Evolutionary conservation across 53 echinoderm and acorn worm species (phyloP), one percentile per base, ranked within the genome.

Genomic region (Arbacia lixula): DNA sequence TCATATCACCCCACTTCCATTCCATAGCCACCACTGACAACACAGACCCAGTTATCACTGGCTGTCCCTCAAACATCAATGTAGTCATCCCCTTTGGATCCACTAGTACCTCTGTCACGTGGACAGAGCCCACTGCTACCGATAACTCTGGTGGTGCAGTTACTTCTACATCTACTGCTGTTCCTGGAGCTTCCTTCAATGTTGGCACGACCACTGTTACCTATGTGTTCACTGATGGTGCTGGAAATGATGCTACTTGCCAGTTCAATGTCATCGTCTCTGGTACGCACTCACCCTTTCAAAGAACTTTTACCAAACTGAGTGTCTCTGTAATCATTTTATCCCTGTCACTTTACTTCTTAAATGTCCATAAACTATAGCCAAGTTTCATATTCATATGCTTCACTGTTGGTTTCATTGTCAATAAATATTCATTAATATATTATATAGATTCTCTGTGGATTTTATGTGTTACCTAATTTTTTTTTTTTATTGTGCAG

Each of bases 211-310:
- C 86, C 14, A 63, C 34, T 20, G 76, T 86, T 22, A 51, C 50
- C 3, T 86, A 91, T 72, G 54, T 72, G 2, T 91, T 86, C 65
- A 58, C 60, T n/a, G 86, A 86, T 65, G 19, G 12, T 24, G 43
- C 76, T 32, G 53, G 76, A 6, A 86, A 86, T 51, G 21, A 29
- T 17, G 68, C 53, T 8, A 41, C 36, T 19, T 86, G 86, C 37
- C 33, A 76, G 28, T 86, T 86, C 64, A 20, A 26, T 2, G 77
- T 76, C 4, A 36, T 63, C 9, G 86, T 86, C 5, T 46, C 46
- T 46, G 46, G 46, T 14, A 46, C 8, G 14, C 46, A 46, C 14
- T 46, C 14, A 14, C 8, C 14, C 46, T 46, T 46, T 8, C 46
- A 46, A 46, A 46, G 6, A 8, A 10, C 14, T 46, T 10, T 8